Evolutionary conservation across 2,888 invertebrate genomes (phyloP), one percentile per base, ranked within the genome.

Genomic region (Acleris emargana): DNA sequence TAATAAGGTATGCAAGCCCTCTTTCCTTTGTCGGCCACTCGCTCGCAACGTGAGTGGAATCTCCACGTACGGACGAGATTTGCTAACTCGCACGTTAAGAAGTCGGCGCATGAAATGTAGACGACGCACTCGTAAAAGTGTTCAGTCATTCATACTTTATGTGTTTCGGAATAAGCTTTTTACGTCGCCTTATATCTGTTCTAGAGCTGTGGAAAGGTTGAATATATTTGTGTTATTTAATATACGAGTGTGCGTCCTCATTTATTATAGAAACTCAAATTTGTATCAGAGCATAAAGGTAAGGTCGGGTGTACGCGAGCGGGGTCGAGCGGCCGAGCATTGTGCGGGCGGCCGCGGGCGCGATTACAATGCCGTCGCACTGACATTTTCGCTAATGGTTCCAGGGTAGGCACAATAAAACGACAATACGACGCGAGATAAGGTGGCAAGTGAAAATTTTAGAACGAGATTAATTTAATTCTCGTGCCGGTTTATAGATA

Each of bases 351-450:
- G 84, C 87, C 85, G 82, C 87, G 86, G 84, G 84, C 83, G 82
- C 84, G 88, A 85, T 84, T 83, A 91, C 91, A 92, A 92, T 91
- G 87, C 88, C 88, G 80, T 75, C 86, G 87, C 85, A 86, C 88
- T 91, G 91, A 92, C 91, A 92, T 92, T 92, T 89, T 91, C 90
- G 88, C 91, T 91, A 92, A 92, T 91, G 91, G 91, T 91, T 89
- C 81, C 87, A 88, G 88, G 90, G 89, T 84, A 88, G 89, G 88
- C 88, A 91, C 90, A 91, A 91, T 91, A 91, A 91, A 91, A 89
- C 86, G 91, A 91, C 91, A 91, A 89, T 90, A 89, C 89, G 83
- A 87, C 88, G 83, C 81, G 86, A 90, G 90, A 91, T 92, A 92
- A 89, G 91, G 91, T 88, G 84, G 87, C 86, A 89, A 91, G 86